Base-by-base conservation (phyloP, 2,113 vertebrate genomes). In the Laticauda colubrina region DNA sequence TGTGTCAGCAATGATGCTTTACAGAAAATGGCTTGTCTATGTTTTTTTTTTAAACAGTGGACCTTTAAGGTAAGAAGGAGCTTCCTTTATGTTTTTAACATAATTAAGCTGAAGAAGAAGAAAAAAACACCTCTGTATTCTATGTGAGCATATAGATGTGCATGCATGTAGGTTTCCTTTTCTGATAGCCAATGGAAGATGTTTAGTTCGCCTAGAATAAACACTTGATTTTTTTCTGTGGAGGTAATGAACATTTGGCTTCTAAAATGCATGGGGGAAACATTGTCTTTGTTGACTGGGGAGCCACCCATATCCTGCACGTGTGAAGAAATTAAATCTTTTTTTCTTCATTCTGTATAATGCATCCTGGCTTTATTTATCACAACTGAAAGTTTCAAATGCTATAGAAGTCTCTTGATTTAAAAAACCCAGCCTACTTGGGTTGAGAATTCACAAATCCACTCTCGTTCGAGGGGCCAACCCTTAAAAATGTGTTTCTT, bases 21-120 rank as follows among this genome's bases (percentile, higher is more conserved):
- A 93, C 92, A 94, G 90, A 96, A 95, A n/a, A 24, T 69, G 2
- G 39, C 15, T 53, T 53, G 21, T 39, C 15, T 81, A 21, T 23
- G 15, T 55, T 2, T 18, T 75, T 85, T 34, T n/a, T 89, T 34
- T n/a, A 64, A 39, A 92, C 61, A 51, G 34, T 93, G 96, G 69
- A 95, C 95, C 89, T 95, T 10, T 92, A 97, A 98, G 98, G 98
- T 98, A 98, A 98, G 98, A 94, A 34, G 61, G 75, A 93, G 26
- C 55, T 43, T 48, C 12, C 20, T 92, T 94, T 96, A n/a, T 92
- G 93, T 95, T 95, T 96, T 95, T 95, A 93, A 94, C 92, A 96
- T 93, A 92, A 94, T 89, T 94, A 39, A 94, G 94, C 91, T 93
- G 96, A 92, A 92, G 29, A 26, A 26, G 48, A 51, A 51, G 48